Percentiles rank a stretch among this genome's conserved stretches.
Evolutionary conservation across 2,113 vertebrate species (phyloP).

Genomic region (Lepisosteus oculatus): DNA sequence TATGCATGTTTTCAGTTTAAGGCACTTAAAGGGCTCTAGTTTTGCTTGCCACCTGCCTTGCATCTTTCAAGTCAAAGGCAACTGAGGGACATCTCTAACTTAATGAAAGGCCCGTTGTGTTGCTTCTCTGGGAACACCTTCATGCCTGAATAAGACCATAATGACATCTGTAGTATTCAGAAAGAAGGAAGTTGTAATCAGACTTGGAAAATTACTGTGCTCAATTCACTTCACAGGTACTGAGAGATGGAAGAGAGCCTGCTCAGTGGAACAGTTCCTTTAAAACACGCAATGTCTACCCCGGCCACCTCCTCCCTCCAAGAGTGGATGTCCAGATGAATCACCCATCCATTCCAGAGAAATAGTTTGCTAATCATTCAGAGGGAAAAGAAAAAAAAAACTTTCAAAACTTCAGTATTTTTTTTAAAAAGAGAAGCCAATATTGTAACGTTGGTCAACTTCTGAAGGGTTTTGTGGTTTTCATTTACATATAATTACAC

Average conservation of each 20-base stretch:
- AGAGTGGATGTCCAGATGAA: conserved; percentile 30
- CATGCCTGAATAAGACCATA: conserved; percentile 53
- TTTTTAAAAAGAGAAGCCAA: conserved; percentile 19
- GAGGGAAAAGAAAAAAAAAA: conserved; percentile 26
- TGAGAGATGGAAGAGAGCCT: conserved; percentile 36
- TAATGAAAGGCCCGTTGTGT: conserved; percentile 64
- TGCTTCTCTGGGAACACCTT: conserved; percentile 67
- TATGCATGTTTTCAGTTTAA: conserved; percentile 47
- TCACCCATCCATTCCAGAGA: conserved; percentile 44
- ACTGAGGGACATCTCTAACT: conserved; percentile 63
- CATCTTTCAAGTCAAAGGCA: conserved; percentile 54
- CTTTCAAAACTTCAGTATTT: conserved; percentile 27
- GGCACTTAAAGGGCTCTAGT: conserved; percentile 54
- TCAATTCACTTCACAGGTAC: conserved; percentile 22
- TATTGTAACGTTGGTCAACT: conserved; percentile 48
- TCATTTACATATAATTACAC: conserved; percentile 72
- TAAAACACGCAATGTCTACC: conserved; percentile 48
- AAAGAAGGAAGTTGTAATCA: conserved; percentile 69
- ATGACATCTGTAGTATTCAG: conserved; percentile 71
- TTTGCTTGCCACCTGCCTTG: conserved; percentile 68
- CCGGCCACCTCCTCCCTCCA: conserved; percentile 24
- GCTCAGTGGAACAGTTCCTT: conserved; percentile 40
- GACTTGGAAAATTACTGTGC: conserved; percentile 33
- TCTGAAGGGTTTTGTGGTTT: conserved; percentile 49
- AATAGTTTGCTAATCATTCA: conserved; percentile 32